phyloP scores from a whole-genome alignment of 2,888 invertebrate genomes.

The Eledona agricola region DNA sequence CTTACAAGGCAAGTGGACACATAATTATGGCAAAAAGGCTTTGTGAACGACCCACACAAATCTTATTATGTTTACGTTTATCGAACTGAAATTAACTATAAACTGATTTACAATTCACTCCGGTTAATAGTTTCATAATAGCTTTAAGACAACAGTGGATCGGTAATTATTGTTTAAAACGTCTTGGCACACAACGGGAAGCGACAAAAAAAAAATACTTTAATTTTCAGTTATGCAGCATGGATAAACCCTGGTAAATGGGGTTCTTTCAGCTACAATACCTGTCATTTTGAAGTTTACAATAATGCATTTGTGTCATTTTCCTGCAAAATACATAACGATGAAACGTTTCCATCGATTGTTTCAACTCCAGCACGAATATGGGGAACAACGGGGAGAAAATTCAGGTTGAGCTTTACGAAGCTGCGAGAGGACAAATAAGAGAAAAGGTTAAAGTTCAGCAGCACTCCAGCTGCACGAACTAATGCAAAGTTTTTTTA shows the following conservation, averaged over 20 bases:
- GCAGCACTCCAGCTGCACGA: conserved; percentile 27
- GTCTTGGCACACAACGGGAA: too few species aligned
- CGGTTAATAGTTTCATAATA: not conserved
- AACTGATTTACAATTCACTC: conserved; percentile 1
- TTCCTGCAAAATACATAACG: not conserved
- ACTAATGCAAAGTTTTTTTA: conserved; percentile 10
- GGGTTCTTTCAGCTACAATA: too few species aligned
- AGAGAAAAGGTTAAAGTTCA: conserved; percentile 38
- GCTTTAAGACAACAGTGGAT: not conserved
- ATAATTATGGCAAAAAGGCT: conserved; percentile 19
- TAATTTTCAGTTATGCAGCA: too few species aligned
- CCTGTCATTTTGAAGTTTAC: too few species aligned
- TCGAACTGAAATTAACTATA: not conserved
- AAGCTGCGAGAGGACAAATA: conserved; percentile 34
- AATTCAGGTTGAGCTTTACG: conserved; percentile 37
- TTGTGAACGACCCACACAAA: conserved; percentile 5
- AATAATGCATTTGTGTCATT: too few species aligned
- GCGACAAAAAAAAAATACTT: too few species aligned
- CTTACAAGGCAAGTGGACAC: too few species aligned
- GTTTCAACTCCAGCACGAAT: conserved; percentile 12
- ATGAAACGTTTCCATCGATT: not conserved
- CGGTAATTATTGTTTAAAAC: too few species aligned
- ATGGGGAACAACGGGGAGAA: conserved; percentile 29
- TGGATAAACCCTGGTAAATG: too few species aligned
- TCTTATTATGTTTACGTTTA: not conserved